These are phyloP conservation scores for Ganaspis sp. DNA, from an alignment of 1,140 invertebrate genomes.

Conservation along the genomic window DNA sequence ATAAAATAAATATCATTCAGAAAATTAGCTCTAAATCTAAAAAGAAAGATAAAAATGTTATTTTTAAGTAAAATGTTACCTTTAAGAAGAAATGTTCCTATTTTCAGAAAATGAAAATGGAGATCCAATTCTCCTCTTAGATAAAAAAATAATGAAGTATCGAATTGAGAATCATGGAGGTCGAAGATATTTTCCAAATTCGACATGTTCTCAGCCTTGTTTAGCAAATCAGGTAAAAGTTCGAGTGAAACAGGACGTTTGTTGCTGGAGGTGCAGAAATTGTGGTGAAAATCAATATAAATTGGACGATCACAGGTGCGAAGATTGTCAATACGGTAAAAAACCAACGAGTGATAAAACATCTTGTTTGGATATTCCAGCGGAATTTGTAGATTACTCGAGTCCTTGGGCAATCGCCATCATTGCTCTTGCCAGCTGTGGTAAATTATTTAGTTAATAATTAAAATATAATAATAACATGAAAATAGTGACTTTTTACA, in stretches of 20 bases:
- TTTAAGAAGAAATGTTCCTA: too few species aligned
- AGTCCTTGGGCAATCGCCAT: slow-evolving; percentile 79
- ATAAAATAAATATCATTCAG: neutral
- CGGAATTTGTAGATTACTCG: slow-evolving; percentile 77
- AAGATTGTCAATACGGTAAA: slow-evolving; percentile 77
- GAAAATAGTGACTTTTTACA: too few species aligned
- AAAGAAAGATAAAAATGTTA: too few species aligned
- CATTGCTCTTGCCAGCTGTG: slow-evolving; percentile 71
- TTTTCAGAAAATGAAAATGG: slow-evolving; percentile 68
- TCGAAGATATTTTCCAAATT: slow-evolving; percentile 66
- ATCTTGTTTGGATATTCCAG: slow-evolving; percentile 75
- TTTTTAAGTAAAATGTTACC: too few species aligned
- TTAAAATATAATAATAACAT: neutral
- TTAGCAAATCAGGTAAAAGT: slow-evolving; percentile 73
- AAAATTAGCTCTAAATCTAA: neutral
- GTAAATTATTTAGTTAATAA: slow-evolving; percentile 61
- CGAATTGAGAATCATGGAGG: slow-evolving; percentile 45
- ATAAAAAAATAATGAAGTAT: slow-evolving; percentile 64
- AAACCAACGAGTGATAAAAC: slow-evolving; percentile 68
- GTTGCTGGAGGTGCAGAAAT: slow-evolving; percentile 80
- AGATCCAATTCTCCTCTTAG: slow-evolving; percentile 65
- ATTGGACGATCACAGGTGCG: slow-evolving; percentile 79
- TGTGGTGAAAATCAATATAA: slow-evolving; percentile 81
- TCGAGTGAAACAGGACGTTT: slow-evolving; percentile 74
- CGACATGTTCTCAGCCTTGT: slow-evolving; percentile 75